Evolutionary conservation across 2,888 invertebrate genomes (phyloP).

Genomic region (Lissonota sp.): DNA sequence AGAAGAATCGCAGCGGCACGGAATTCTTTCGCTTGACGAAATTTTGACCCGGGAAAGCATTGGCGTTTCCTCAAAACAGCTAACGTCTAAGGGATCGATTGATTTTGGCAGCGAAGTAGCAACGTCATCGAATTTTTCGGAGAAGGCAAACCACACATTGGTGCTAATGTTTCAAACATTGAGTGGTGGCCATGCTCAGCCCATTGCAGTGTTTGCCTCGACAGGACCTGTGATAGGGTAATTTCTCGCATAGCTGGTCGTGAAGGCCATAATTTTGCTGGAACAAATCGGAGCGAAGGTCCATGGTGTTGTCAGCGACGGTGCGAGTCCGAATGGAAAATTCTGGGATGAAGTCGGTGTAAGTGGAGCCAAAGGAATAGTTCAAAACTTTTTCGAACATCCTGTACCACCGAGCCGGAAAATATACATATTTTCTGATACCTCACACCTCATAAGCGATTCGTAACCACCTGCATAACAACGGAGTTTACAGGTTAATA

Average conservation of each 20-base stretch:
- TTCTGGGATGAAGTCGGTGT: conserved; percentile 40
- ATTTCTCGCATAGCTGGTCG: conserved; percentile 50
- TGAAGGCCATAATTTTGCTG: conserved; percentile 61
- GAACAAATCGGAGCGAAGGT: conserved; percentile 57
- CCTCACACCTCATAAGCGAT: conserved; percentile 41
- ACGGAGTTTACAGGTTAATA: conserved; percentile 27
- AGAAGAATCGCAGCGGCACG: conserved; percentile 56
- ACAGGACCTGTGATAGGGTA: conserved; percentile 48
- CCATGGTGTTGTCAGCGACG: conserved; percentile 62
- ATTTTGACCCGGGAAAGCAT: conserved; percentile 61
- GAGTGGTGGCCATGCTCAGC: conserved; percentile 57
- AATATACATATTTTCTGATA: conserved; percentile 38
- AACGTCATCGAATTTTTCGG: conserved; percentile 34
- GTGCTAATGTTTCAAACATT: conserved; percentile 67
- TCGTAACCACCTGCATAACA: conserved; percentile 38
- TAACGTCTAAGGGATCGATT: conserved; percentile 51
- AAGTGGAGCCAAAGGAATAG: conserved; percentile 11
- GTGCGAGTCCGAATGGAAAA: conserved; percentile 49
- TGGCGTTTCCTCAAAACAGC: conserved; percentile 47
- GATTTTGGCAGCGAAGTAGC: conserved; percentile 53
- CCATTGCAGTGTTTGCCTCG: conserved; percentile 65
- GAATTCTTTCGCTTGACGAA: conserved; percentile 61
- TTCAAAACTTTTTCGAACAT: conserved; percentile 36
- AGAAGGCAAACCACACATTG: conserved; percentile 59
- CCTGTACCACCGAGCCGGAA: conserved; percentile 9